A percentile compares a stretch with the other conserved stretches of the same genome.
These are phyloP conservation scores for Notamacropus eugenii DNA, from an alignment of 2,797 vertebrate genomes.

Conservation along the genomic window DNA sequence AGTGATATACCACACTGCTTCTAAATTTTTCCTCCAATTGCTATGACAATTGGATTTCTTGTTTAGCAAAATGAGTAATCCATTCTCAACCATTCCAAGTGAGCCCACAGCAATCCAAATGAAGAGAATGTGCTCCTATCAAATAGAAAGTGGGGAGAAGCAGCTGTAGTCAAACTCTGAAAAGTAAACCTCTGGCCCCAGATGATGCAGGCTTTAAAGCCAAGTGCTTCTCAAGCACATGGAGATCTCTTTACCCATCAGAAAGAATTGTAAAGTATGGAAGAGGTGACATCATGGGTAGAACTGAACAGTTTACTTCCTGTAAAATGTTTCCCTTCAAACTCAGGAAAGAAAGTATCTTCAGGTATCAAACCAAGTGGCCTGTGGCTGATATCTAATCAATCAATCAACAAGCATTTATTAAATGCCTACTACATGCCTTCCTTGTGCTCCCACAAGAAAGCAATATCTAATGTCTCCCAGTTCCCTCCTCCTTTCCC, in stretches of 20 bases:
- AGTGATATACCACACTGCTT: neutral
- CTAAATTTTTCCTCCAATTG: neutral
- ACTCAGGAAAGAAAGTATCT: neutral
- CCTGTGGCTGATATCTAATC: neutral
- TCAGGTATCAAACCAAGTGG: neutral
- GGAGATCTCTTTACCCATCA: constrained; percentile 3
- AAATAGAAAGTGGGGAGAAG: neutral
- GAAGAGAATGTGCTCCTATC: neutral
- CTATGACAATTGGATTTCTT: neutral
- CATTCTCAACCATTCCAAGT: neutral
- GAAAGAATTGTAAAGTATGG: neutral
- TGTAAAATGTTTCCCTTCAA: neutral
- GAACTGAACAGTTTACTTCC: neutral
- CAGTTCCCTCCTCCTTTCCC: neutral
- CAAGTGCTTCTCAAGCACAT: neutral
- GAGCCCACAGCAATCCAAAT: neutral
- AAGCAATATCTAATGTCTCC: constrained; percentile 23
- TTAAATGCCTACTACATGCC: neutral
- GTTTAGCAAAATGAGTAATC: neutral
- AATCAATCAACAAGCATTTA: neutral
- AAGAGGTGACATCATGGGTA: neutral
- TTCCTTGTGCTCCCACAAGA: neutral
- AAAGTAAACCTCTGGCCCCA: neutral
- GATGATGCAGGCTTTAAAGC: constrained; percentile 15
- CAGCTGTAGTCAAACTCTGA: neutral